phyloP scores from a whole-genome alignment of 2,888 invertebrate species.

The Drosophila borealis region DNA sequence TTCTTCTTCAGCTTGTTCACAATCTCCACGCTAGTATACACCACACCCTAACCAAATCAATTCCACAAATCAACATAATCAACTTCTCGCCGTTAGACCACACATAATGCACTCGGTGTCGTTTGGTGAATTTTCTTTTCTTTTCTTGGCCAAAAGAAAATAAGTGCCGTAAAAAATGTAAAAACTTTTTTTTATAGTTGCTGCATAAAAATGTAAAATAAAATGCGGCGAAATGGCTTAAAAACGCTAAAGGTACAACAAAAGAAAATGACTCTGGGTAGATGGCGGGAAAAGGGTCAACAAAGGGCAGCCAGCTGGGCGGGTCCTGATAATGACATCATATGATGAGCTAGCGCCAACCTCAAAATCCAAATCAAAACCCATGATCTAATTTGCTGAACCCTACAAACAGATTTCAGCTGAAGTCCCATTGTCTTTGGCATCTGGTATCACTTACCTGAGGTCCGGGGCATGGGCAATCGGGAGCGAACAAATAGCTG shows the following conservation, averaged over 20 bases:
- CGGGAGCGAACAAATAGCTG: constrained; percentile 42
- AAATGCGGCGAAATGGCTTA: constrained; percentile 62
- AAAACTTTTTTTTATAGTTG: constrained; percentile 79
- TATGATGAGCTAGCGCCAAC: constrained; percentile 56
- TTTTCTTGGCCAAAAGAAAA: constrained; percentile 59
- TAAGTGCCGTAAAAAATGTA: constrained; percentile 77
- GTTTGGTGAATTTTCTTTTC: constrained; percentile 55
- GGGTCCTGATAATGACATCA: constrained; percentile 68
- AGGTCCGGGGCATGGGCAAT: neutral
- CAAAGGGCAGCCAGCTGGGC: constrained; percentile 59
- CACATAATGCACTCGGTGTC: constrained; percentile 73
- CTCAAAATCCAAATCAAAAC: constrained; percentile 64
- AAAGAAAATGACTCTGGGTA: constrained; percentile 39
- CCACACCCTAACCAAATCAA: constrained; percentile 56
- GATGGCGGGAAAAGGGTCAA: constrained; percentile 15
- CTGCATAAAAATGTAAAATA: constrained; percentile 75
- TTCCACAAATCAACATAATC: constrained; percentile 81
- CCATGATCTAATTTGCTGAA: constrained; percentile 76
- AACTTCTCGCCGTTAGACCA: constrained; percentile 74
- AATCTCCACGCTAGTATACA: neutral
- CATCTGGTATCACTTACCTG: constrained; percentile 53
- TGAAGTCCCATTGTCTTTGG: constrained; percentile 36
- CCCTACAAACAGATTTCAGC: constrained; percentile 38
- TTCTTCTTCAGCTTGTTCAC: constrained; percentile 5
- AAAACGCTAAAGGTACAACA: constrained; percentile 55